These are phyloP conservation scores for Anser cygnoides DNA, from an alignment of 2,113 vertebrate genomes.

Conservation along the genomic window DNA sequence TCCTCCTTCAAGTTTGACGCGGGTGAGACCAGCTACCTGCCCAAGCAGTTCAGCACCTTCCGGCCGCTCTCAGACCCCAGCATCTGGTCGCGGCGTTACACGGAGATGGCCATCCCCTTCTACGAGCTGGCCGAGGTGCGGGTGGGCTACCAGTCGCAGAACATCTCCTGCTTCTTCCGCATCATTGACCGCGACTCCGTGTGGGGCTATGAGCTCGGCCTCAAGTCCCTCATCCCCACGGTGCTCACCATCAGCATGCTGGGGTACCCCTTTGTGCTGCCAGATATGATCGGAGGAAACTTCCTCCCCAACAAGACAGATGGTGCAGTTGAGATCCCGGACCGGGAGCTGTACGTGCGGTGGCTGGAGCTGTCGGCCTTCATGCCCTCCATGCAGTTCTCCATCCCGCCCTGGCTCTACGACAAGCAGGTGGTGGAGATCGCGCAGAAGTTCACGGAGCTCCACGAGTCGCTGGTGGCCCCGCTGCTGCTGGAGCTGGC, in stretches of 20 bases:
- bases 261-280: too few relatives aligned
- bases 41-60: constrained; percentile 88
- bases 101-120: constrained; percentile 91
- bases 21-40: constrained; percentile 92
- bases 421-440: constrained; percentile 92
- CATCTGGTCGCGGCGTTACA: constrained; percentile 91
- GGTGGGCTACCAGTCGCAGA: too few relatives aligned
- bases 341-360: constrained; percentile 94
- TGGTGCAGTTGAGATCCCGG: constrained; percentile 77
- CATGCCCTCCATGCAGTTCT: constrained; percentile 99
- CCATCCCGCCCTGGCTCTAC: constrained; percentile 93
- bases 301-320: constrained; percentile 59
- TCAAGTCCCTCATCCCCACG: too few relatives aligned
- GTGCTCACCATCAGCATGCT: too few relatives aligned
- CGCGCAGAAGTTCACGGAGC: constrained; percentile 87
- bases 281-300: too few relatives aligned
- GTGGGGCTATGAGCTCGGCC: too few relatives aligned
- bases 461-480: constrained; percentile 90
- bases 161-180: too few relatives aligned
- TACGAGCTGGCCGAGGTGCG: constrained; percentile 57
- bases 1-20: constrained; percentile 95
- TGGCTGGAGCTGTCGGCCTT: constrained; percentile 96
- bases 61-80: constrained; percentile 86
- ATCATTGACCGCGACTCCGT: too few relatives aligned
- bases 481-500: constrained; percentile 92